These are phyloP conservation scores for Drosophila cardini DNA, from an alignment of 1,140 invertebrate species.

Conservation along the genomic window DNA sequence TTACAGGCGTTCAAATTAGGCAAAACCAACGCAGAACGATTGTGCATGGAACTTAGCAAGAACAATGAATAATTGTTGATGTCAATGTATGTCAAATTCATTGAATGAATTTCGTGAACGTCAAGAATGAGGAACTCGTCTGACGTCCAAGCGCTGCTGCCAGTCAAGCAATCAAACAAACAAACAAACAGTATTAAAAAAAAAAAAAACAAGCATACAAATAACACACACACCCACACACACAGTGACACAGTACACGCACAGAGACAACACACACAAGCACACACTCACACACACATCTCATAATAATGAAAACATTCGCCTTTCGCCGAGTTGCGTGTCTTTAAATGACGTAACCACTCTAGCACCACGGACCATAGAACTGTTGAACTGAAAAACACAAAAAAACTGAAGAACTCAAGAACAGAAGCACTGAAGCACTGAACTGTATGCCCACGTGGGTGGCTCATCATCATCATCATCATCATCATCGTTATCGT, in stretches of 20 bases:
- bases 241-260: constrained; percentile 28
- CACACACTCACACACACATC: constrained; percentile 30
- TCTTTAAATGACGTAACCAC: constrained; percentile 72
- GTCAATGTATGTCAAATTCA: constrained; percentile 15
- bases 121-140: constrained; percentile 7
- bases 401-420: no score
- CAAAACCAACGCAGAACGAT: not conserved
- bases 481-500: not conserved
- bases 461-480: constrained; percentile 13
- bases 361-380: constrained; percentile 16
- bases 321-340: constrained; percentile 63
- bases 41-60: not conserved
- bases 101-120: constrained; percentile 27
- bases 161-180: constrained; percentile 53
- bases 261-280: constrained; percentile 44
- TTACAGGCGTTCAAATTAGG: constrained; percentile 3
- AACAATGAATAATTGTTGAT: constrained; percentile 15
- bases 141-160: constrained; percentile 36
- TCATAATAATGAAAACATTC: constrained; percentile 71
- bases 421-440: no score
- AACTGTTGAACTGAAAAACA: constrained; percentile 14
- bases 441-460: constrained; percentile 14
- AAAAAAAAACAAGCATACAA: constrained; percentile 16
- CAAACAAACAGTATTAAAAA: constrained; percentile 17
- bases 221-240: constrained; percentile 19